phyloP scores from a whole-genome alignment of 1,140 invertebrate genomes.

The Neodiprion lecontei region DNA sequence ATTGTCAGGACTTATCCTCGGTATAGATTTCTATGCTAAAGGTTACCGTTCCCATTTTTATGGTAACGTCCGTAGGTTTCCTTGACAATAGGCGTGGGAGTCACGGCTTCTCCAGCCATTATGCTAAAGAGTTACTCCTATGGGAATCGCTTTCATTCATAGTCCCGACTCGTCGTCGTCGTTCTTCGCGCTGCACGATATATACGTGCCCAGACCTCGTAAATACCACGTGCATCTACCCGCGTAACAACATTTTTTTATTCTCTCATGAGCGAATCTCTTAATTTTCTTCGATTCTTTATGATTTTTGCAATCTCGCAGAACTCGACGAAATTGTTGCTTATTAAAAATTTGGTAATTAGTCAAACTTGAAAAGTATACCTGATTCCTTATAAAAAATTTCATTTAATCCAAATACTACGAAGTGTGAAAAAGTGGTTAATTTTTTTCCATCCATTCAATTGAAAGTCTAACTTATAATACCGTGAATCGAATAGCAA shows the following conservation, averaged over 20 bases:
- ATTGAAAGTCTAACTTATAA: no score
- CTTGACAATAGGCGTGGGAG: slow-evolving; percentile 59
- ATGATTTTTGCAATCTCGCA: not conserved
- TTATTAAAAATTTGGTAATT: no score
- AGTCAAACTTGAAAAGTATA: no score
- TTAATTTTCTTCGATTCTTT: not conserved
- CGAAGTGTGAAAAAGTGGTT: no score
- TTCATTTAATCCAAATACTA: no score
- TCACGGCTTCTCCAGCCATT: slow-evolving; percentile 42
- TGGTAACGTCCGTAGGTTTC: slow-evolving; percentile 44
- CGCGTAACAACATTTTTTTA: not conserved
- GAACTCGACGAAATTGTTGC: no score
- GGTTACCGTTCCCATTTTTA: slow-evolving; percentile 52
- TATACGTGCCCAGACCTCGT: not conserved
- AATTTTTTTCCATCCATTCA: no score
- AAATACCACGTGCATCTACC: not conserved
- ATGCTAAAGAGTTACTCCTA: slow-evolving; percentile 47
- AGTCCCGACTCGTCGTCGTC: not conserved
- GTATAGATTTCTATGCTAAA: slow-evolving; percentile 33
- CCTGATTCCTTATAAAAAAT: no score
- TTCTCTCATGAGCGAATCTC: not conserved
- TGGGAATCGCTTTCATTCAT: slow-evolving; percentile 19
- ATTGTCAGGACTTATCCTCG: slow-evolving; percentile 18
- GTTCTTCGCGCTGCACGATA: not conserved
- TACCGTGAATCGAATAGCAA: no score